Evolutionary conservation across 2,113 vertebrate genomes (phyloP).

Genomic region (Salvelinus fontinalis): DNA sequence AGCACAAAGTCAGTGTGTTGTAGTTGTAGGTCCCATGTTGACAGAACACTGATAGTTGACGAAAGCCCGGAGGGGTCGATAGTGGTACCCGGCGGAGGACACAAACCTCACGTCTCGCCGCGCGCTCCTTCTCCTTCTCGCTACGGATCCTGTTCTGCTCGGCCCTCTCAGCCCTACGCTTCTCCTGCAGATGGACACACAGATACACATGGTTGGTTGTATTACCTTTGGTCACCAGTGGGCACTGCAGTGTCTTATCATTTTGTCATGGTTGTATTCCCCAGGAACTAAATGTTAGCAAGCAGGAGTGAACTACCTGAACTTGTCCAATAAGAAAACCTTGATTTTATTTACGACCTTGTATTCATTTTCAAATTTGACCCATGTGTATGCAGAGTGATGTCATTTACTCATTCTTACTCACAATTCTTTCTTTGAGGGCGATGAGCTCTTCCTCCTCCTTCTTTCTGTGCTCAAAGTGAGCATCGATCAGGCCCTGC

Average conservation of each 20-base stretch:
- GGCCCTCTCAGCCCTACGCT: constrained; percentile 91
- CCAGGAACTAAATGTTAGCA: too few relatives aligned
- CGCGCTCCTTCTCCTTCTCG: constrained; percentile 96
- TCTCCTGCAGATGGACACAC: constrained; percentile 79
- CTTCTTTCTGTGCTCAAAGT: constrained; percentile 95
- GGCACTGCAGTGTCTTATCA: neutral
- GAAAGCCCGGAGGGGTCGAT: neutral
- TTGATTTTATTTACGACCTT: neutral
- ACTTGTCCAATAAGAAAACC: too few relatives aligned
- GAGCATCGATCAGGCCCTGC: constrained; percentile 92
- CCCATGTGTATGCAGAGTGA: neutral
- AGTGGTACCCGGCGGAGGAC: neutral
- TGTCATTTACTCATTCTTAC: constrained; percentile 41
- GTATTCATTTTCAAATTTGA: too few relatives aligned
- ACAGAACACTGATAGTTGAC: neutral
- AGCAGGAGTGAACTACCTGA: too few relatives aligned
- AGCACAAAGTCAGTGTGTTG: neutral
- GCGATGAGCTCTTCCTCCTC: constrained; percentile 95
- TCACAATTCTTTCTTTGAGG: constrained; percentile 95
- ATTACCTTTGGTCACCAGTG: neutral
- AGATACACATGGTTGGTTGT: neutral
- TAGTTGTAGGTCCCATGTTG: neutral
- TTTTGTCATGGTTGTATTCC: neutral
- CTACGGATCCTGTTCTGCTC: constrained; percentile 92
- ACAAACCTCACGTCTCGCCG: constrained; percentile 87